These are phyloP conservation scores for Tetrapedia diversipes DNA, from an alignment of 2,888 invertebrate genomes.

Conservation along the genomic window DNA sequence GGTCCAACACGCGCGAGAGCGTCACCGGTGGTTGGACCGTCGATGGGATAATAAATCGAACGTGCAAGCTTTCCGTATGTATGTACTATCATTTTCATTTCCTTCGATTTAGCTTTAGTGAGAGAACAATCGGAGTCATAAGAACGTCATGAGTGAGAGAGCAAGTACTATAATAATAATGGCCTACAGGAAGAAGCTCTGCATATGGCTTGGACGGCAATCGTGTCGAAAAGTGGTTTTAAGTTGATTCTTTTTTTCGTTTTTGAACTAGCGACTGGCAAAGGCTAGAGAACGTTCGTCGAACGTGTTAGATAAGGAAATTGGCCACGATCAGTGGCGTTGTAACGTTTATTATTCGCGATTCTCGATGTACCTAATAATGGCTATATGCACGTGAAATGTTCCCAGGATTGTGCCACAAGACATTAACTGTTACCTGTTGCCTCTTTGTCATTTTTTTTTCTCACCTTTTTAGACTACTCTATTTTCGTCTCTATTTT, in stretches of 20 bases:
- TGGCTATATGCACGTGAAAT: conserved; percentile 68
- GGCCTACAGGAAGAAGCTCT: conserved; percentile 53
- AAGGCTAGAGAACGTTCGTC: background rate
- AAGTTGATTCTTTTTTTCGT: background rate
- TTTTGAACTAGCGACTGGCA: background rate
- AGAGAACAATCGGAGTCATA: too few species aligned
- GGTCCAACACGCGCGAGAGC: background rate
- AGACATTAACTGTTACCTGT: conserved; percentile 77
- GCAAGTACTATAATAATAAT: too few species aligned
- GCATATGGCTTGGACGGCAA: background rate
- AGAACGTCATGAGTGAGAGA: too few species aligned
- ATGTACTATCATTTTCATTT: conserved; percentile 3
- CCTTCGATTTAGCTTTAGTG: too few species aligned
- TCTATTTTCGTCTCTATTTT: conserved; percentile 28
- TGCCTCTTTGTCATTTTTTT: conserved; percentile 70
- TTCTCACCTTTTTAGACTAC: conserved; percentile 52
- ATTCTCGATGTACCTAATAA: conserved; percentile 68
- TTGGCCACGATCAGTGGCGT: conserved; percentile 44
- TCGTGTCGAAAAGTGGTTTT: background rate
- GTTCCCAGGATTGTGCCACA: conserved; percentile 76
- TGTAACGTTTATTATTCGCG: conserved; percentile 58
- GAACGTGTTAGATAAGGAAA: conserved; percentile 11
- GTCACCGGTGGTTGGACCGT: background rate
- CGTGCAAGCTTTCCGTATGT: conserved; percentile 34
- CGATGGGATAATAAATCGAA: conserved; percentile 20